These are phyloP conservation scores for Wiebesia pumilae DNA, from an alignment of 1,140 invertebrate genomes.

Conservation along the genomic window DNA sequence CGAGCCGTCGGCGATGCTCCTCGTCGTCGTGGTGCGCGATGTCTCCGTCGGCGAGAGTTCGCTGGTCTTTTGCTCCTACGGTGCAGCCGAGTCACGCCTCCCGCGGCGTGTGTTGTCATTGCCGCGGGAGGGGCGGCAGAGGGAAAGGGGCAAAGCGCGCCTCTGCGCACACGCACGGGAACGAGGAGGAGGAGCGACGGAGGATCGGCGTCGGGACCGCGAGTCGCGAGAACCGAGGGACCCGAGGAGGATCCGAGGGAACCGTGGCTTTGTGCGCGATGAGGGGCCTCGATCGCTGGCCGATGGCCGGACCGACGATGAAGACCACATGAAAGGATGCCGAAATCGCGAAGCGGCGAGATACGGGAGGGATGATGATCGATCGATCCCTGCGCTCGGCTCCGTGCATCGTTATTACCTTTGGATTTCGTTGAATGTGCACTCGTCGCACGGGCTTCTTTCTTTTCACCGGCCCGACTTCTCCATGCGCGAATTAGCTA, in stretches of 20 bases:
- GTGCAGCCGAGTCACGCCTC: slow-evolving; percentile 69
- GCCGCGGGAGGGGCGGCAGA: slow-evolving; percentile 56
- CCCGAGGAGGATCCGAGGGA: background rate
- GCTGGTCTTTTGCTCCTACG: slow-evolving; percentile 2
- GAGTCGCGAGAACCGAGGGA: no score
- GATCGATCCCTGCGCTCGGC: slow-evolving; percentile 10
- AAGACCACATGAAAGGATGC: slow-evolving; percentile 24
- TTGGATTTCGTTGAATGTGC: background rate
- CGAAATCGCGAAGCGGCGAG: background rate
- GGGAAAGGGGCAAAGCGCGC: no score
- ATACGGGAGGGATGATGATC: background rate
- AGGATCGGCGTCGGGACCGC: background rate
- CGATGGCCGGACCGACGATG: background rate
- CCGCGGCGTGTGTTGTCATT: slow-evolving; percentile 72
- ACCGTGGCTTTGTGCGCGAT: background rate
- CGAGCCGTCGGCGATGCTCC: background rate
- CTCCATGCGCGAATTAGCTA: background rate
- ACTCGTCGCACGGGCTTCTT: background rate
- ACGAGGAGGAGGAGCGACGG: background rate
- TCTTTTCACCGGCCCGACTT: background rate
- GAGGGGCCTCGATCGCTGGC: background rate
- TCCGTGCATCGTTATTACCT: background rate
- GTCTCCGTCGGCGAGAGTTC: background rate
- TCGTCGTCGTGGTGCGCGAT: background rate
- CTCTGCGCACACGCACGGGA: slow-evolving; percentile 49